Conservation (phyloP, 2,797 vertebrate genomes). For the Gymnothorax javanicus region DNA sequence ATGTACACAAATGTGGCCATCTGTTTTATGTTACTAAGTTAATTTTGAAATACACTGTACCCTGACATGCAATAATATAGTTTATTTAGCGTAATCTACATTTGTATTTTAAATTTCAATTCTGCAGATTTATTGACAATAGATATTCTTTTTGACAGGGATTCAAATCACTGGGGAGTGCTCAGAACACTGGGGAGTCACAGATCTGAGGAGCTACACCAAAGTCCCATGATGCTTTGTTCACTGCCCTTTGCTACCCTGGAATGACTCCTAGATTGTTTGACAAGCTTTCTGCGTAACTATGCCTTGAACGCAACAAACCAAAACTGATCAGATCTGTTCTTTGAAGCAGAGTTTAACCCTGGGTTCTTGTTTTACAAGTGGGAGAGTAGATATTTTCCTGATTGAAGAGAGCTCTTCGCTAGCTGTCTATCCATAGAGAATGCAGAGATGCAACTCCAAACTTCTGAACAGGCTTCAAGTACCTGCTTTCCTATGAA, state of each 20-base stretch:
- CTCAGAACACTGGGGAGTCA: slow-evolving; percentile 37
- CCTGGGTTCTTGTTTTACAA: no score
- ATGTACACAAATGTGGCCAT: background rate
- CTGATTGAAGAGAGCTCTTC: no score
- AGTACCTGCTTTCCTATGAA: no score
- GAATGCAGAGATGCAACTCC: no score
- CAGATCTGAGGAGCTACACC: slow-evolving; percentile 28
- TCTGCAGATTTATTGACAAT: background rate
- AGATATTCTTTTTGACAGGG: slow-evolving; percentile 33
- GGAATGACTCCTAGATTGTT: background rate
- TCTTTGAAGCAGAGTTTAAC: no score
- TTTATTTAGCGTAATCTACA: background rate
- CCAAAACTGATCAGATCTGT: background rate
- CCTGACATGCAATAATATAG: background rate
- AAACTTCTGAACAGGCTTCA: no score
- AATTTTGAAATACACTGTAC: background rate
- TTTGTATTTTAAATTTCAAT: background rate
- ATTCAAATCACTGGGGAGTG: slow-evolving; percentile 26
- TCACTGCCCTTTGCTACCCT: background rate
- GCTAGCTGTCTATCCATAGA: no score
- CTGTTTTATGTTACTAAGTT: background rate
- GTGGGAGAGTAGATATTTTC: no score
- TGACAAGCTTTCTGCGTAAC: background rate
- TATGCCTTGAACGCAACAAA: background rate
- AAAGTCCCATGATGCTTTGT: background rate